Evolutionary conservation across 1,140 invertebrate species (phyloP).

Genomic region (Drosophila nikananu): DNA sequence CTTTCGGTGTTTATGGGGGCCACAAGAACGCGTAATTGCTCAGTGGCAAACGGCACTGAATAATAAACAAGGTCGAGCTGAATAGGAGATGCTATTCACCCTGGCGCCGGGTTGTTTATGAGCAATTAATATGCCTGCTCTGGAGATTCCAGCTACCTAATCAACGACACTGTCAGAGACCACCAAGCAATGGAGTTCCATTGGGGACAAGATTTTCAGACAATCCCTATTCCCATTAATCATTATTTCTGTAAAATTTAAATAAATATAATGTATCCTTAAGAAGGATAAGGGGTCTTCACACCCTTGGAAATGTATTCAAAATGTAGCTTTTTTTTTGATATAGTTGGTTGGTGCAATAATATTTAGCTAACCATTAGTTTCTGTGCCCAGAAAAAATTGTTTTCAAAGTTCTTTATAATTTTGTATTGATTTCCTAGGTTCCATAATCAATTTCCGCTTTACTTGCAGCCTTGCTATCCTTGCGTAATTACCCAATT

Average conservation of each 20-base stretch:
- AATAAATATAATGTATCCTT: neutral
- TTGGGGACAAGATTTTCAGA: neutral
- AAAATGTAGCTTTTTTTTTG: too few relatives aligned
- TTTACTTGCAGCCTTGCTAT: conserved; percentile 5
- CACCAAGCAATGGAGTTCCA: neutral
- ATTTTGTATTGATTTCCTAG: conserved; percentile 5
- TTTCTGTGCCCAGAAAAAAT: neutral
- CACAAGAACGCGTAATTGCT: conserved; percentile 69
- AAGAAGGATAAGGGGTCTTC: neutral
- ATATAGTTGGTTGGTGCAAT: too few relatives aligned
- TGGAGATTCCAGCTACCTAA: conserved; percentile 14
- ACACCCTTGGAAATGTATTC: too few relatives aligned
- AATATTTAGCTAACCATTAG: neutral
- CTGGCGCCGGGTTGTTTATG: conserved; percentile 45
- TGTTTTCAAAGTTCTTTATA: neutral
- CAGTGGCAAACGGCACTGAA: conserved; percentile 64
- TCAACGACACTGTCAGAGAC: neutral
- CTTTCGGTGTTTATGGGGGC: conserved; percentile 69
- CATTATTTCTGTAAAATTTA: neutral
- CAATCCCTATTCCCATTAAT: neutral
- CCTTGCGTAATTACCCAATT: conserved; percentile 46
- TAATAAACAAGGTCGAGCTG: conserved; percentile 60
- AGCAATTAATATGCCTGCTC: conserved; percentile 71
- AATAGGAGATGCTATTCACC: neutral
- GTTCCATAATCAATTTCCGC: neutral